These are phyloP conservation scores for Cotesia congregata DNA, from an alignment of 2,888 invertebrate species.

Conservation along the genomic window DNA sequence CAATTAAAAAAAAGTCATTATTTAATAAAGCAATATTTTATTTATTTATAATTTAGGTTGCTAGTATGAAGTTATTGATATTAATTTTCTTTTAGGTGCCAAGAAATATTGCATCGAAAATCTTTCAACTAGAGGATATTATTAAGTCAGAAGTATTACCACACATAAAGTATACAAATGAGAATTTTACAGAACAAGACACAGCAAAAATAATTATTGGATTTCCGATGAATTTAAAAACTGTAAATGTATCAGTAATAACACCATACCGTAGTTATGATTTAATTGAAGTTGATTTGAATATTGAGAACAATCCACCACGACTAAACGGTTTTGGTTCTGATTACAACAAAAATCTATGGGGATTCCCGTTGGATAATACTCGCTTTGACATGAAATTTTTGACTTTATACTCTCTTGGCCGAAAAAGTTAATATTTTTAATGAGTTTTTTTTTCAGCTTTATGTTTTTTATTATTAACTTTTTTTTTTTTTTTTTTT, in stretches of 20 bases:
- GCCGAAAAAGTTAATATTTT: background rate
- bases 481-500: background rate
- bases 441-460: background rate
- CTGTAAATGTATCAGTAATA: constrained; percentile 55
- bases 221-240: constrained; percentile 54
- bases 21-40: no score
- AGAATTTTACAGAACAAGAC: constrained; percentile 51
- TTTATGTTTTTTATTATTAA: background rate
- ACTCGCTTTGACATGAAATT: constrained; percentile 54
- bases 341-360: constrained; percentile 35
- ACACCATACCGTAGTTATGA: constrained; percentile 57
- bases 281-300: constrained; percentile 53
- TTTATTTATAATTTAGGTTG: no score
- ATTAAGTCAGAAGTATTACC: constrained; percentile 45
- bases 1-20: no score
- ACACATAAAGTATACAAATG: constrained; percentile 47
- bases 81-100: constrained; percentile 50
- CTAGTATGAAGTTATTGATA: background rate
- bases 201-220: constrained; percentile 52
- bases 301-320: constrained; percentile 38
- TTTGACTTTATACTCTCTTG: constrained; percentile 37
- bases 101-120: constrained; percentile 19
- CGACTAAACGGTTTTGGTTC: constrained; percentile 47
- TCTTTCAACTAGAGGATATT: constrained; percentile 46
- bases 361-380: constrained; percentile 52